Base-by-base conservation (phyloP, 2,888 invertebrate genomes). In the Cheilosia grossa region DNA sequence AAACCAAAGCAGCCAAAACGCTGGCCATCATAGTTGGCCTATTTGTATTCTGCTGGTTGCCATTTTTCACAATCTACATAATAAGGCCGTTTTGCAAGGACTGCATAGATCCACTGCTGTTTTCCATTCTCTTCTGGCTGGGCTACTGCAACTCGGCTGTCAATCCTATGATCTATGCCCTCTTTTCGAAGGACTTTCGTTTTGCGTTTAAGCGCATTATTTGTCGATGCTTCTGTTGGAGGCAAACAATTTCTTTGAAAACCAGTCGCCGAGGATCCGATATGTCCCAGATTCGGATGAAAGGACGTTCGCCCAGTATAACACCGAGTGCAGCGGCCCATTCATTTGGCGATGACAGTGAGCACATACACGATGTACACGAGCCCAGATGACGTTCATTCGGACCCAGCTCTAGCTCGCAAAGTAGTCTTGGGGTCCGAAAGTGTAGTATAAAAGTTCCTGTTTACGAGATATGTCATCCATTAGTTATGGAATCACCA, bases 101-200 rank as follows among this genome's bases (percentile, higher is more conserved):
- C 82, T 98, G 98, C 91, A 97, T 98, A 47, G 95, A 96, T 87
- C 95, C 95, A 0, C 93, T 97, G 75, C 93, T 98, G 73, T 98
- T 98, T 93, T 97, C 97, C 13, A 94, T 98, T 33, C 94, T 98
- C 21, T 98, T 99, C 93, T 99, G 99, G 98, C 93, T 99, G 86
- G 99, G 99, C 1, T 99, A 99, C 93, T 98, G 98, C 93, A 99
- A 99, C 92, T 98, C 98, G 1, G 98, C 98, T 4, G 96, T 98
- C 88, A 99, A 98, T 91, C 98, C 98, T 0, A 95, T 97, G 90
- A 98, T 98, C 87, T 98, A 98, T 92, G 98, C 98, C 5, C 93
- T 98, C 79, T 98, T 98, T 93, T 98, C 98, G 63, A 97, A 97
- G 92, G 98, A 98, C 93, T 98, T 98, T 92, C 95, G 98, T 82